Percentiles rank a stretch among this genome's conserved stretches.
Evolutionary conservation across 2,797 vertebrate genomes (phyloP).

Genomic region (Danio tinwini): DNA sequence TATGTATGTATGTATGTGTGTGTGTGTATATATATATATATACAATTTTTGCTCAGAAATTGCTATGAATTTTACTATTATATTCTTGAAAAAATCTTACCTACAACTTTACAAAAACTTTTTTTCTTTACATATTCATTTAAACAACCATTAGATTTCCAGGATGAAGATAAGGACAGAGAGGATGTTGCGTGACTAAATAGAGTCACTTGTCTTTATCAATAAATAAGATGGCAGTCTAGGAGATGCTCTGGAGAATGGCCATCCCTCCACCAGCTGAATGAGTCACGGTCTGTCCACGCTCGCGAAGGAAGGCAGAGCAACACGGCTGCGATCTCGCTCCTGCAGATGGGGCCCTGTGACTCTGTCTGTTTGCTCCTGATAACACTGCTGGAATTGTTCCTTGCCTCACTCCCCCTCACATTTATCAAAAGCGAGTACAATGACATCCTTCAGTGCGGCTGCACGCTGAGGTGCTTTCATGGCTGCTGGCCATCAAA

Average conservation of each 20-base stretch:
- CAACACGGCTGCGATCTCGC: conserved; percentile 51
- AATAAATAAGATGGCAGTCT: conserved; percentile 38
- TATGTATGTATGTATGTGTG: too few relatives aligned
- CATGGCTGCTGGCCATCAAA: conserved; percentile 59
- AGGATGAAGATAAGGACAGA: background rate
- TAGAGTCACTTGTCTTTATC: conserved; percentile 50
- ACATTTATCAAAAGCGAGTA: conserved; percentile 72
- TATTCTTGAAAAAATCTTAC: too few relatives aligned
- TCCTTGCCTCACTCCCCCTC: conserved; percentile 56
- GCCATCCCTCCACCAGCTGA: conserved; percentile 34
- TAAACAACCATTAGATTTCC: background rate
- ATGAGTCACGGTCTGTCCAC: conserved; percentile 56
- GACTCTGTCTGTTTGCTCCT: conserved; percentile 70
- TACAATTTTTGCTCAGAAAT: too few relatives aligned
- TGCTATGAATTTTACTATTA: too few relatives aligned
- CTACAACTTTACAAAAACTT: too few relatives aligned
- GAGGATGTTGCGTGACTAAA: background rate
- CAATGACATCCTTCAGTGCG: conserved; percentile 65
- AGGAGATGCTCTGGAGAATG: conserved; percentile 1
- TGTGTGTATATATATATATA: too few relatives aligned
- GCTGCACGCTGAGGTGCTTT: conserved; percentile 60
- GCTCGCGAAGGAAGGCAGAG: conserved; percentile 11
- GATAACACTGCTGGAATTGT: conserved; percentile 76
- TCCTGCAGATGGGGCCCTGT: conserved; percentile 60
- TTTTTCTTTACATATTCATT: background rate